These are phyloP conservation scores for Netelia fuscicornis DNA, from an alignment of 2,888 invertebrate genomes.

Conservation along the genomic window DNA sequence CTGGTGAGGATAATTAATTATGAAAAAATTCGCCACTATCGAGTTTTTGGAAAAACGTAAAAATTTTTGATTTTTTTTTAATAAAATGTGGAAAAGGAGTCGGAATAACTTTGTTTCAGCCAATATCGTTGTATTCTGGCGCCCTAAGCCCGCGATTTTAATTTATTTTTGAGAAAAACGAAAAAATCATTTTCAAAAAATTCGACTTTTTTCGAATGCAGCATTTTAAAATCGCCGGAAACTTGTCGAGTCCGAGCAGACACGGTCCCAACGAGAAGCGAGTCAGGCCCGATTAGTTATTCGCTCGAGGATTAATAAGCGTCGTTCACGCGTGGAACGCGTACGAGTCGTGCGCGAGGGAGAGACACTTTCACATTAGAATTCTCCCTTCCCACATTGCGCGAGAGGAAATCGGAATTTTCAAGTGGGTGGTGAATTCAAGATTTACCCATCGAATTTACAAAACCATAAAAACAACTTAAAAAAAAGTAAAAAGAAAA, in stretches of 20 bases:
- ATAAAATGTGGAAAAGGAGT: background rate
- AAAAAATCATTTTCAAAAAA: too few relatives aligned
- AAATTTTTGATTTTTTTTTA: too few relatives aligned
- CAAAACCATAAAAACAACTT: too few relatives aligned
- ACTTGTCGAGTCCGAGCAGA: too few relatives aligned
- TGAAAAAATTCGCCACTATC: background rate
- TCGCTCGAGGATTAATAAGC: too few relatives aligned
- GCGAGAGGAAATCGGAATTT: background rate
- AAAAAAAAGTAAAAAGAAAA: background rate
- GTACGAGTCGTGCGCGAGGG: background rate
- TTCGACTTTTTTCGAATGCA: too few relatives aligned
- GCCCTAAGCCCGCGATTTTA: too few relatives aligned
- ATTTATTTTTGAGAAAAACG: too few relatives aligned
- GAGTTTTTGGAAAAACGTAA: too few relatives aligned
- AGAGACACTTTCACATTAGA: background rate
- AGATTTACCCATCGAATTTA: background rate
- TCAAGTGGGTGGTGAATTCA: background rate
- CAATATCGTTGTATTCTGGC: background rate
- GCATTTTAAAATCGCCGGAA: too few relatives aligned
- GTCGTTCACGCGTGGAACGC: background rate
- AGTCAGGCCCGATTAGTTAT: too few relatives aligned
- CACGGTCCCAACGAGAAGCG: too few relatives aligned
- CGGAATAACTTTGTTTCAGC: background rate
- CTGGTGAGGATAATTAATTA: constrained; percentile 42
- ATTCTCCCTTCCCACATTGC: background rate